Base-by-base conservation (phyloP, 2,797 vertebrate genomes). In the Macropodus opercularis region DNA sequence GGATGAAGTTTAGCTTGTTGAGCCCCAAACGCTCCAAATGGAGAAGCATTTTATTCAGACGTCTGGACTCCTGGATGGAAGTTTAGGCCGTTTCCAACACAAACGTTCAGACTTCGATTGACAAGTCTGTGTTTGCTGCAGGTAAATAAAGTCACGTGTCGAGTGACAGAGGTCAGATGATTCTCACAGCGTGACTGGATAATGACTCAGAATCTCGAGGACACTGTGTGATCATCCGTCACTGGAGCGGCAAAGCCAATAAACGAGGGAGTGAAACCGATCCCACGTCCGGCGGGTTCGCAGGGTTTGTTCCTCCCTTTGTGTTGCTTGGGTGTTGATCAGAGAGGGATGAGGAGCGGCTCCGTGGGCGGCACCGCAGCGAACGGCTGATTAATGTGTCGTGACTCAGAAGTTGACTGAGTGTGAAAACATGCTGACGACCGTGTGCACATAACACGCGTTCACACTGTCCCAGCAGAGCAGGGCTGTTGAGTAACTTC, bases 361-460 rank as follows among this genome's bases (percentile, higher is more conserved):
- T 1, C 69, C 4, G 69, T 73, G n/a, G 75, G 77, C 69, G 69
- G 64, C 49, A 18, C 41, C 48, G 18, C 13, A 43, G 71, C 70
- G 56, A 55, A 72, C 32, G 18, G 35, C 35, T 72, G 71, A 84
- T 74, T 69, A 77, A 82, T 77, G 77, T 65, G 77, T 60, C 83
- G 73, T 82, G 82, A 85, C 71, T 78, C 59, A 85, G 69, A 63
- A 67, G 60, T 52, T 77, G 75, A 77, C 65, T 74, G 72, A 68
- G 72, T 79, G 77, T 59, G 77, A 84, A 70, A 68, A 61, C 54
- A 70, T 43, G 31, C 67, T 70, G 62, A 82, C 11, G 38, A 46
- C 31, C 50, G 22, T 5, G 31, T 10, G 23, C 34, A 26, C 35
- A 24, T 44, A 35, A 23, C 27, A 53, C 59, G 40, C 26, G 40